Evolutionary conservation across 1,140 invertebrate genomes (phyloP).

Genomic region (Portunus trituberculatus): DNA sequence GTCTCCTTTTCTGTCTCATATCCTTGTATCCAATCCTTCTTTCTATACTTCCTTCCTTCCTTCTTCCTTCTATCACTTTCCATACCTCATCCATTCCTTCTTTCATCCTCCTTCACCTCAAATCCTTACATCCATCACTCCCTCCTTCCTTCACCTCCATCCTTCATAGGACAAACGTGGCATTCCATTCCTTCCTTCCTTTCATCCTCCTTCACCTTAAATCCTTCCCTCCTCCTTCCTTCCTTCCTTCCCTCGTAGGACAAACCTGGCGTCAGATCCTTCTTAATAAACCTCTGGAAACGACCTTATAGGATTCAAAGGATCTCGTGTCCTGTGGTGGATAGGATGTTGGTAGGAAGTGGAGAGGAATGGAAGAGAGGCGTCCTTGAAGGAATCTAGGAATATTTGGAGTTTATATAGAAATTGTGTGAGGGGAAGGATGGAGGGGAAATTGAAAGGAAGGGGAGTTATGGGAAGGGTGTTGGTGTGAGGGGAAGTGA

Average conservation of each 20-base stretch:
- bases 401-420: not conserved
- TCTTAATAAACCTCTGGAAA: no score
- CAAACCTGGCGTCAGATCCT: no score
- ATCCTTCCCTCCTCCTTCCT: not conserved
- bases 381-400: no score
- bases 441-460: not conserved
- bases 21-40: no score
- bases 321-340: no score
- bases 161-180: not conserved
- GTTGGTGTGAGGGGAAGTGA: not conserved
- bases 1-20: not conserved
- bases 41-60: no score
- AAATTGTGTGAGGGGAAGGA: no score
- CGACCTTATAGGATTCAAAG: no score
- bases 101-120: not conserved
- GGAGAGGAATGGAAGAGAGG: no score
- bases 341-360: no score
- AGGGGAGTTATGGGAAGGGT: not conserved
- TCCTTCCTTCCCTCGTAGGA: not conserved
- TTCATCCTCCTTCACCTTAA: not conserved
- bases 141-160: not conserved
- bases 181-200: not conserved
- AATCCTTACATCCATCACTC: not conserved
- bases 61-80: no score
- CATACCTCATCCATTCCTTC: no score